Evolutionary conservation across 2,888 invertebrate species (phyloP).

Genomic region (Podotricha telesiphe): DNA sequence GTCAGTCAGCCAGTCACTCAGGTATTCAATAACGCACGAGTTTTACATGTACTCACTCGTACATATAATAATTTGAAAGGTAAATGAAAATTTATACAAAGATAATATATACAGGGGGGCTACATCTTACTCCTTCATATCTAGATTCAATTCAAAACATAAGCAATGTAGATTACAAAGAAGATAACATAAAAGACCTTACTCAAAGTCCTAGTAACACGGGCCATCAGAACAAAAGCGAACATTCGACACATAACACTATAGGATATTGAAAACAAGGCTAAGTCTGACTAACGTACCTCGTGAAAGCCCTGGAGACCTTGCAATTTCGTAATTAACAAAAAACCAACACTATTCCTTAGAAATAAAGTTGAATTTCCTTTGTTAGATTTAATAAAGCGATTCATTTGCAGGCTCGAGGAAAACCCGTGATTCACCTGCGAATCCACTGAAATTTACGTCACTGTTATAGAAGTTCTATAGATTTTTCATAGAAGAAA

Average conservation of each 20-base stretch:
- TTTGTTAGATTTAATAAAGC: neutral
- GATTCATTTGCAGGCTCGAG: slow-evolving; percentile 42
- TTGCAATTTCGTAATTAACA: neutral
- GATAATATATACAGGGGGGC: no score
- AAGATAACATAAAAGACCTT: slow-evolving; percentile 19
- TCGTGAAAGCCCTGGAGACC: slow-evolving; percentile 31
- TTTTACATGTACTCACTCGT: no score
- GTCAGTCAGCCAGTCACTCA: no score
- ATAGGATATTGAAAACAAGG: slow-evolving; percentile 37
- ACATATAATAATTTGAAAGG: no score
- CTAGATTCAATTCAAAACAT: no score
- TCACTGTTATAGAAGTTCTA: slow-evolving; percentile 22
- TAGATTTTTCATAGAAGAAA: slow-evolving; percentile 1
- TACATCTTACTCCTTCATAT: no score
- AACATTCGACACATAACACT: slow-evolving; percentile 45
- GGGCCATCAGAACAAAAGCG: slow-evolving; percentile 34
- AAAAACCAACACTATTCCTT: slow-evolving; percentile 12
- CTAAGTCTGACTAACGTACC: slow-evolving; percentile 40
- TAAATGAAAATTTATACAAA: neutral
- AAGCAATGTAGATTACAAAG: neutral
- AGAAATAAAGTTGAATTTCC: slow-evolving; percentile 22
- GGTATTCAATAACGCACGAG: no score
- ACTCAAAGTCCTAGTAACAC: slow-evolving; percentile 33
- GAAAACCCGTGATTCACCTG: slow-evolving; percentile 46
- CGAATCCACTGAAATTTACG: slow-evolving; percentile 40